Base-by-base conservation (phyloP, 2,888 invertebrate species). In the Polia nebulosa region DNA sequence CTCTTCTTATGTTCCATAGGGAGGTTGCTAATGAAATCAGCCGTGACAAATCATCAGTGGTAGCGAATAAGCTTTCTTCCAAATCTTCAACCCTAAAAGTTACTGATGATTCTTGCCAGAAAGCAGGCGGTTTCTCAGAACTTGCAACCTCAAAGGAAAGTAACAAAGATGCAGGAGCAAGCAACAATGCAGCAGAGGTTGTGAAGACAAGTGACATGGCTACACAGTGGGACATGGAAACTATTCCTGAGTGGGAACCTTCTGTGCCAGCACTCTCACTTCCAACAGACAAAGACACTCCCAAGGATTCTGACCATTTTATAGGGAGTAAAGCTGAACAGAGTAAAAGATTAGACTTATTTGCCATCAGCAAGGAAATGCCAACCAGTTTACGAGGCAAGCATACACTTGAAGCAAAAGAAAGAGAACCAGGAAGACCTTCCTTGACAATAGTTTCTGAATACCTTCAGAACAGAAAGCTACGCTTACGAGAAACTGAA, bases 341-440 rank as follows among this genome's bases (percentile, higher is more conserved):
- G 76, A 90, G 75, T 72, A 93, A 89, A 82, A 89, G 85, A 76
- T 68, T 87, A 3, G 92, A 95, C 79, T 83, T 95, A 52, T 95
- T 95, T 91, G 95, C 95, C 13, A 73, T 95, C 5, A 95, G 95
- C 78, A 91, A 93, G 64, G 95, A 95, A 84, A 95, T 95, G 95
- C 95, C 94, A 15, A 89, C 91, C 20, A 93, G 92, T 73, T 86
- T 95, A 70, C 86, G 93, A 25, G 93, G 93, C 20, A 89, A 90
- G 5, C 63, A 85, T 15, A 82, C 80, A 11, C 83, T 82, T 47
- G 77, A 68, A 39, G 22, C 83, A 29, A 88, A 84, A 66, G 87
- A 88, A 39, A 83, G 83, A 66, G 73, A 76, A 25, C 81, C 85
- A 45, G 53, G 81, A 0, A 92, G 89, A 78, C 87, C 93, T 13